Evolutionary conservation across 2,888 invertebrate species (phyloP).

Genomic region (Dendrolimus houi): DNA sequence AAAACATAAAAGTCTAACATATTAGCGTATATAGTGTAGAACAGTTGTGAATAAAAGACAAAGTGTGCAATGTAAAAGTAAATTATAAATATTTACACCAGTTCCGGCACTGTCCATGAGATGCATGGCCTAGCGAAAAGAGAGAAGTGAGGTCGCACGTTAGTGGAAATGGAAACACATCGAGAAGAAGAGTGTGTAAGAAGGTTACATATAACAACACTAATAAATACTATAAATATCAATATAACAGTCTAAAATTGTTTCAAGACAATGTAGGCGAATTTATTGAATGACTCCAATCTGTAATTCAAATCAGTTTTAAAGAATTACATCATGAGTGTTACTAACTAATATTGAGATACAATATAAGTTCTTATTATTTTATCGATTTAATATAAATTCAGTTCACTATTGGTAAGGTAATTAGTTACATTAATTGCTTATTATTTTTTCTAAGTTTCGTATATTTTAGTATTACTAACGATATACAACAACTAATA

Average conservation of each 20-base stretch:
- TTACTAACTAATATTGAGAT: too few relatives aligned
- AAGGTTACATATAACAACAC: not conserved
- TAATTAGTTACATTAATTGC: too few relatives aligned
- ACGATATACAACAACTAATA: too few relatives aligned
- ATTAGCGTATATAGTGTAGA: conserved; percentile 8
- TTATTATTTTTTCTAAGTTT: too few relatives aligned
- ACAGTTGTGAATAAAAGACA: conserved; percentile 41
- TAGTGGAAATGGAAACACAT: conserved; percentile 34
- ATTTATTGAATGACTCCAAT: too few relatives aligned
- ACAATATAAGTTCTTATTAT: too few relatives aligned
- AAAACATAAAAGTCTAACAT: not conserved
- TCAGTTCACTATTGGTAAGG: too few relatives aligned
- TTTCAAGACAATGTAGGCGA: too few relatives aligned
- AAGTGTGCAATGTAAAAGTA: conserved; percentile 68
- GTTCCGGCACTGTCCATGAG: conserved; percentile 93
- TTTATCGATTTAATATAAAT: too few relatives aligned
- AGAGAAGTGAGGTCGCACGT: conserved; percentile 60
- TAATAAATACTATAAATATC: not conserved
- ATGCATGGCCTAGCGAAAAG: conserved; percentile 88
- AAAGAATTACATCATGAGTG: too few relatives aligned
- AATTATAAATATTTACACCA: conserved; percentile 86
- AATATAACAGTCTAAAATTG: not conserved
- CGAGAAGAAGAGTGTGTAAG: conserved; percentile 7
- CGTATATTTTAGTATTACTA: too few relatives aligned
- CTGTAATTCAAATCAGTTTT: too few relatives aligned